Evolutionary conservation across 1,140 invertebrate genomes (phyloP), one percentile per base, ranked within the genome.

Genomic region (Heterodera schachtii): DNA sequence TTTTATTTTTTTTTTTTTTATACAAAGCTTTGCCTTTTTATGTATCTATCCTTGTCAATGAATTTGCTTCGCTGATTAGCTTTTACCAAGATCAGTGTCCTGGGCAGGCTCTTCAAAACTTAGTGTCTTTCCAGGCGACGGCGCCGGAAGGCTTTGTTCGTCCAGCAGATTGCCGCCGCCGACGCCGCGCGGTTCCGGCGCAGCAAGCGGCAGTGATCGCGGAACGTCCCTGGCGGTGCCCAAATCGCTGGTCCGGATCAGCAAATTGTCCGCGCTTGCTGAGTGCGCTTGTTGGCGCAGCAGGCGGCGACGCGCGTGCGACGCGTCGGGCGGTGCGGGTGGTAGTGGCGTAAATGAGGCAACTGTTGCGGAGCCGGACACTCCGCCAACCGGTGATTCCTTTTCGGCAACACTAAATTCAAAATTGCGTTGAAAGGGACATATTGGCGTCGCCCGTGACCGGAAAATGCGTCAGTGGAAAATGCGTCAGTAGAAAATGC

Each of bases 191-290:
- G 31, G 69, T 71, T n/a, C 69, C 21, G 69, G 31, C 44, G 19
- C 69, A 9, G 9, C 69, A n/a, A n/a, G n/a, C 69, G 69, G 69
- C 9, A 46, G 69, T 31, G 69, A 46, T 19, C 4, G 16, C 4
- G 31, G 69, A 7, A 43, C 44, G 69, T 71, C 57, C 11, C 11
- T 0, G 13, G 57, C 57, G 11, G 57, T 60, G 57, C 57, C 57
- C 57, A 60, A 71, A 46, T 71, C 69, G 21, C 44, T 71, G 31
- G 44, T 46, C 21, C 69, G 69, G 5, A 71, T 31, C 69, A 71
- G 69, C 69, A 71, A 71, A 71, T 71, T 71, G 31, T 71, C 69
- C 69, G 69, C 69, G 16, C 69, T 71, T 3, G 16, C 69, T 4
- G 69, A 71, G 16, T 71, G 69, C 21, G 69, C 31, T 9, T 71